phyloP scores from a whole-genome alignment of 2,797 vertebrate genomes.

The Numenius phaeopus region DNA sequence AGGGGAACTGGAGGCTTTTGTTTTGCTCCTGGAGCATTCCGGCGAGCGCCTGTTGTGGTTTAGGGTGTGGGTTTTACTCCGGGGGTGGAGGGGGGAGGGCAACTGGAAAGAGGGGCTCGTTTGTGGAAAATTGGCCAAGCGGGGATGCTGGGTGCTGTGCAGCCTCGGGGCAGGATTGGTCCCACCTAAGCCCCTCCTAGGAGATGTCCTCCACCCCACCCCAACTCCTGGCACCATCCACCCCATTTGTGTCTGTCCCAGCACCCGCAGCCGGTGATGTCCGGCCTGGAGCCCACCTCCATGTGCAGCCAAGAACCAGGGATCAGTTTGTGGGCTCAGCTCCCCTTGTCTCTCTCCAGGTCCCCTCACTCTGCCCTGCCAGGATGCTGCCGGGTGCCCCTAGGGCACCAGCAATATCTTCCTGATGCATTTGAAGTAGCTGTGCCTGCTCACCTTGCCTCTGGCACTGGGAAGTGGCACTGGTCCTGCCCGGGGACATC shows the following conservation, averaged over 20 bases:
- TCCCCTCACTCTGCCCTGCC: not conserved
- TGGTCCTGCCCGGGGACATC: not conserved
- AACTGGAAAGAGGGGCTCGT: not conserved
- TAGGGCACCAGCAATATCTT: not conserved
- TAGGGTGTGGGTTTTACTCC: conserved; percentile 8
- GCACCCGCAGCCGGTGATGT: accelerated
- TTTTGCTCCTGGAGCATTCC: conserved; percentile 46
- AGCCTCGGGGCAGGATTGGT: not conserved
- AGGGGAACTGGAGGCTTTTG: not conserved
- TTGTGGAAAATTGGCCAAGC: not conserved
- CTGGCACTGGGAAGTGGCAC: not conserved
- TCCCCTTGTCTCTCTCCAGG: not conserved
- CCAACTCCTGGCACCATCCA: accelerated
- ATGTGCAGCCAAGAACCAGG: not conserved
- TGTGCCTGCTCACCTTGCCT: accelerated
- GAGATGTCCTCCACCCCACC: not conserved
- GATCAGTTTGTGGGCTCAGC: not conserved
- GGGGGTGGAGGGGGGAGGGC: not conserved
- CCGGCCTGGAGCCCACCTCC: not conserved
- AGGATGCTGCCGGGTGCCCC: not conserved
- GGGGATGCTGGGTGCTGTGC: accelerated
- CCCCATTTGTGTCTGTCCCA: not conserved
- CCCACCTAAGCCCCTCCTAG: not conserved
- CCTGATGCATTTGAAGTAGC: not conserved
- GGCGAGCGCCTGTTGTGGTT: conserved; percentile 15